Percentiles rank a stretch among this genome's conserved stretches.
phyloP scores from a whole-genome alignment of 2,888 invertebrate genomes.

The Dione juno region DNA sequence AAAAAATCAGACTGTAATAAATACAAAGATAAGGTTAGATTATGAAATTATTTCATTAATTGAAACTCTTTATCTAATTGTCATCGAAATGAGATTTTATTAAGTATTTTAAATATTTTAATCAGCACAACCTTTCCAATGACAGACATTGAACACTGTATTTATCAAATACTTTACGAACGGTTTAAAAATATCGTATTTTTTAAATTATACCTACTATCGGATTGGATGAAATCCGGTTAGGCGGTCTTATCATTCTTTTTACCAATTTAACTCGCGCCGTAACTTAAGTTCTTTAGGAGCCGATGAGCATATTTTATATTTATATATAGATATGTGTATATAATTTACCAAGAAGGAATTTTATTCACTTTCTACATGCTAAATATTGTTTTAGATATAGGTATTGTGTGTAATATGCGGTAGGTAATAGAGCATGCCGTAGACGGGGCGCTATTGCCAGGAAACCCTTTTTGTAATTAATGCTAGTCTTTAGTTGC shows the following conservation, averaged over 20 bases:
- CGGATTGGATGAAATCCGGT: conserved; percentile 43
- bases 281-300: conserved; percentile 9
- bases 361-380: conserved; percentile 11
- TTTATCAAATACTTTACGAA: conserved; percentile 48
- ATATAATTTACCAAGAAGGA: conserved; percentile 7
- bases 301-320: conserved; percentile 5
- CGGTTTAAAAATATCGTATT: conserved; percentile 44
- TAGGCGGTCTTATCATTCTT: conserved; percentile 7
- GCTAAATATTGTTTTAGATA: conserved; percentile 25
- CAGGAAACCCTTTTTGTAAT: conserved; percentile 61
- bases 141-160: conserved; percentile 33
- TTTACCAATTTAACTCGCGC: conserved; percentile 20
- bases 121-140: conserved; percentile 37
- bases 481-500: conserved; percentile 63
- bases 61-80: conserved; percentile 11
- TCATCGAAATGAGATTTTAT: conserved; percentile 20
- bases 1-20: neutral
- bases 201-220: conserved; percentile 42
- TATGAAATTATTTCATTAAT: conserved; percentile 20
- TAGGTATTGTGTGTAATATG: conserved; percentile 12
- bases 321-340: neutral
- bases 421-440: conserved; percentile 46
- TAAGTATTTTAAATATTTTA: conserved; percentile 34
- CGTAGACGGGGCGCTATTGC: conserved; percentile 60
- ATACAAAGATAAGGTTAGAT: conserved; percentile 12